These are phyloP conservation scores for Aspiorhynchus laticeps DNA, from an alignment of 2,113 vertebrate genomes.

Conservation along the genomic window DNA sequence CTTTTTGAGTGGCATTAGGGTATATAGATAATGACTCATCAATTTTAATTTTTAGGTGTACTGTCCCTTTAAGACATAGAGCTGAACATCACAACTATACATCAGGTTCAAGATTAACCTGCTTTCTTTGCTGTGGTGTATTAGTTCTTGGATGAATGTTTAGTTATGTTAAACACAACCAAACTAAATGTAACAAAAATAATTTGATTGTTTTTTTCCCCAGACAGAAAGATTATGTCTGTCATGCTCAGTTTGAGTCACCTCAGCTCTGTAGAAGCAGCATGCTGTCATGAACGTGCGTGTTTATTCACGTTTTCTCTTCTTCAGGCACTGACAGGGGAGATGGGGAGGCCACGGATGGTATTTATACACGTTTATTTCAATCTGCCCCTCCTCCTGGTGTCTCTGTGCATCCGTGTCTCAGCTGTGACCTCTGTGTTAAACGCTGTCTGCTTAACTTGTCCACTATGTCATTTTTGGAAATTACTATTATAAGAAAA, in stretches of 20 bases:
- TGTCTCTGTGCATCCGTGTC: slow-evolving; percentile 46
- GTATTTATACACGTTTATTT: slow-evolving; percentile 72
- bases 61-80: slow-evolving; percentile 11
- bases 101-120: neutral
- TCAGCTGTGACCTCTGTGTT: slow-evolving; percentile 51
- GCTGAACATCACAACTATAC: neutral
- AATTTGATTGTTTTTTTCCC: too few species aligned
- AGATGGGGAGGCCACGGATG: slow-evolving; percentile 68
- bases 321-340: slow-evolving; percentile 71
- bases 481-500: neutral
- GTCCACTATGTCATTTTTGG: neutral
- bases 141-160: neutral
- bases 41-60: neutral
- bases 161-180: neutral
- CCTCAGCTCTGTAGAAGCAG: neutral
- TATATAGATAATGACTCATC: neutral
- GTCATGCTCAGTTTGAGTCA: neutral
- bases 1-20: neutral
- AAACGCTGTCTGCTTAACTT: neutral
- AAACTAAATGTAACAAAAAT: neutral
- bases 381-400: slow-evolving; percentile 58
- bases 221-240: neutral
- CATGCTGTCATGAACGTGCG: neutral
- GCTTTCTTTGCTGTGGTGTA: neutral
- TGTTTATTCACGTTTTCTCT: slow-evolving; percentile 61